These are phyloP conservation scores for Gambusia holbrooki DNA, from an alignment of 2,113 vertebrate species.

Conservation along the genomic window DNA sequence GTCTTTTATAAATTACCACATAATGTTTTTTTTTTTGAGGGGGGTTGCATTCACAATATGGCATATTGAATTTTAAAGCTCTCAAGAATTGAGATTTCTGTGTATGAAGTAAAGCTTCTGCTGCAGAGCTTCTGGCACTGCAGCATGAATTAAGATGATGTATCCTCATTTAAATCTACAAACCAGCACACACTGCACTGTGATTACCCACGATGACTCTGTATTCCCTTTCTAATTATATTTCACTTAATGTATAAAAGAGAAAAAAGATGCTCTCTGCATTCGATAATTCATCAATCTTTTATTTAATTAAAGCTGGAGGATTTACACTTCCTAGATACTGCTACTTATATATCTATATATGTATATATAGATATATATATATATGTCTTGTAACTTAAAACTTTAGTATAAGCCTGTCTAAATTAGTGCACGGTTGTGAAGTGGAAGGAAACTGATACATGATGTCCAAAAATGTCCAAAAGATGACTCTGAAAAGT, in stretches of 20 bases:
- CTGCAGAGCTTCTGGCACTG: not conserved
- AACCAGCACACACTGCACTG: not conserved
- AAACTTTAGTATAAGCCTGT: not conserved
- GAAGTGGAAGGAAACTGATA: too few species aligned
- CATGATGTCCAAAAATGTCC: too few species aligned
- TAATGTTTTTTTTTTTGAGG: too few species aligned
- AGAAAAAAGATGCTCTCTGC: constrained; percentile 6
- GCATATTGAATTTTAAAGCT: not conserved
- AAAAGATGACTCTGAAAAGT: too few species aligned
- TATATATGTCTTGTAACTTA: not conserved
- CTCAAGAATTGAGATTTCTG: not conserved
- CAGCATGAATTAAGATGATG: constrained; percentile 2
- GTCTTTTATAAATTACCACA: not conserved
- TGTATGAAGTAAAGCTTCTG: not conserved
- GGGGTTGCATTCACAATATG: not conserved
- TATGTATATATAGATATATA: too few species aligned
- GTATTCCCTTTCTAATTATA: not conserved
- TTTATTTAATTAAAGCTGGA: not conserved
- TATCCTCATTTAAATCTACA: not conserved
- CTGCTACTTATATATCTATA: too few species aligned
- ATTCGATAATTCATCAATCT: not conserved
- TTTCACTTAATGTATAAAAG: not conserved
- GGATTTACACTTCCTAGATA: not conserved
- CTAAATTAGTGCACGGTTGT: too few species aligned
- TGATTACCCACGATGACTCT: not conserved